Evolutionary conservation across 64 coral and sea anemone species (phyloP).

Genomic region (Montipora foliosa): DNA sequence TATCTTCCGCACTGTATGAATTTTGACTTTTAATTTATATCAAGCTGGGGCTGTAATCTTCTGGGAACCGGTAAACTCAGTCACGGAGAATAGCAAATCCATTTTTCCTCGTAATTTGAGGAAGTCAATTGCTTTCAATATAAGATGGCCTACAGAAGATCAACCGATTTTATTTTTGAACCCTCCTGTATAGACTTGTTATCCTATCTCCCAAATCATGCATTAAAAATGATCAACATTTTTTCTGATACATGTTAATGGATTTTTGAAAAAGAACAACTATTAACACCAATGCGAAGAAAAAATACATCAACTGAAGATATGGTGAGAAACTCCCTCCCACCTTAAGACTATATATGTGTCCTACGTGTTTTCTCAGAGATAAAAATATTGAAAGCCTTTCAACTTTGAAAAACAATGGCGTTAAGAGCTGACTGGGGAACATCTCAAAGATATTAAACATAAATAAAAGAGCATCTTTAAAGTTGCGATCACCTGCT

Average conservation of each 20-base stretch:
- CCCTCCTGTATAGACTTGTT: too few species aligned
- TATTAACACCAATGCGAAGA: not conserved
- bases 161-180: too few species aligned
- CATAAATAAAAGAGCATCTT: not conserved
- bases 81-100: too few species aligned
- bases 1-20: not conserved
- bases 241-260: not conserved
- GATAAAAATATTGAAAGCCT: too few species aligned
- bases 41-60: not conserved
- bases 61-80: too few species aligned
- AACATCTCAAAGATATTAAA: not conserved
- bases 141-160: too few species aligned
- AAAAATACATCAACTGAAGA: not conserved
- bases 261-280: not conserved
- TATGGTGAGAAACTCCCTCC: not conserved
- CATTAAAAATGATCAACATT: too few species aligned
- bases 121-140: too few species aligned
- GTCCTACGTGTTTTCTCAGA: not conserved
- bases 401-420: too few species aligned
- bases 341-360: not conserved
- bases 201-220: too few species aligned
- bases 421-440: too few species aligned
- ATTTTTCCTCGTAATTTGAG: too few species aligned
- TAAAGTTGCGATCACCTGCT: not conserved
- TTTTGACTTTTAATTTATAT: not conserved